Conservation (phyloP, 1,140 invertebrate species). For the Camponotus floridanus region DNA sequence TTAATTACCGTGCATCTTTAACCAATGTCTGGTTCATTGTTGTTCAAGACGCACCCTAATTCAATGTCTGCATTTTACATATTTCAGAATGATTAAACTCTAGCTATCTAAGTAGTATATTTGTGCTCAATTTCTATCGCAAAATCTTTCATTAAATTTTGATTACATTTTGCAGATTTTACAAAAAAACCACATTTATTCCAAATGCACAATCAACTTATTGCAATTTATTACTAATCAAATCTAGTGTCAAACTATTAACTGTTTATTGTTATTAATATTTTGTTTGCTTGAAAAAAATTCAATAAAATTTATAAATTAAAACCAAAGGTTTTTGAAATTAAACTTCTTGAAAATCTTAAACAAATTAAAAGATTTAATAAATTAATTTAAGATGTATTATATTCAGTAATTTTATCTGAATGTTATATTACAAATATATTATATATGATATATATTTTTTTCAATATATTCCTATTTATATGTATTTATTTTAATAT, state of each 20-base stretch:
- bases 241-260: neutral
- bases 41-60: constrained; percentile 2
- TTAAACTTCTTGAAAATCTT: neutral
- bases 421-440: neutral
- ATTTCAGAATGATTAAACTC: neutral
- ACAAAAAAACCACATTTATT: neutral
- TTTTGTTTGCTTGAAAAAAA: neutral
- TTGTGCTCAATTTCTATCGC: neutral
- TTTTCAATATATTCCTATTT: neutral
- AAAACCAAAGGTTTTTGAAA: neutral
- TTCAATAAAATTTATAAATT: neutral
- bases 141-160: neutral
- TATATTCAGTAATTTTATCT: too few relatives aligned
- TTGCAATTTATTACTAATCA: neutral
- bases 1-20: constrained; percentile 57
- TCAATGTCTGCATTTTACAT: neutral
- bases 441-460: neutral
- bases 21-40: constrained; percentile 5
- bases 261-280: neutral
- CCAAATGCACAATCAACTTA: neutral
- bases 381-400: too few relatives aligned
- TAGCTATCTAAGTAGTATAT: neutral
- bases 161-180: neutral
- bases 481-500: neutral
- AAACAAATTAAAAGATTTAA: too few relatives aligned